Base-by-base conservation (phyloP, 2,797 vertebrate species). In the Rhynchotus rufescens region DNA sequence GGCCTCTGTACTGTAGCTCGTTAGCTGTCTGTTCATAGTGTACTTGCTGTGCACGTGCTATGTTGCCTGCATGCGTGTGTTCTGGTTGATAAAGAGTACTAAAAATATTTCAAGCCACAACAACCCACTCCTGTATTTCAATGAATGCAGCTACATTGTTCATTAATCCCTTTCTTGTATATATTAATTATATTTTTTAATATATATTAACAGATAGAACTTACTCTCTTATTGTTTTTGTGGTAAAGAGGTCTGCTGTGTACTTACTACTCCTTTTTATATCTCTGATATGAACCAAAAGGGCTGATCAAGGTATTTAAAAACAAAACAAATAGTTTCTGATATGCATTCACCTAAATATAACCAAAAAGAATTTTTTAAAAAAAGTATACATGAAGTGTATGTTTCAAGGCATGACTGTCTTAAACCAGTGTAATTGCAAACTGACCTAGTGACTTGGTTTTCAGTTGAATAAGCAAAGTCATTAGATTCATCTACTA, bases 1-100 rank as follows among this genome's bases (percentile, higher is more conserved):
- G 80, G 32, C 40, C 51, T n/a, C 49, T 80, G 75, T 38, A 59
- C 49, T 86, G 64, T 80, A 47, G 49, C 59, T 57, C 36, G 11
- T 84, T 84, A 86, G 82, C 90, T 84, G 86, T 40, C 61, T 88
- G 52, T 26, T 77, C 65, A 4, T 5, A 71, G 25, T 19, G 36
- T 28, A 54, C 40, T 86, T 40, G 30, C 45, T 79, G 36, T 80
- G 84, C 13, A 45, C 0, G 2, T 74, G 36, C 28, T 45, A 14
- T 34, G 26, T 34, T 56, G 5, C 17, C 44, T 71, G 68, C 10
- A 42, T 23, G 23, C 49, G 9, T 42, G 25, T 75, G 32, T 74
- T 82, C 73, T 65, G 40, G 15, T 13, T 65, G 28, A 57, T 47
- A 44, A 80, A 40, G 34, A 62, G 20, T 22, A 20, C 47, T 67